These are phyloP conservation scores for Monarcha castaneiventris DNA, from an alignment of 2,113 vertebrate genomes.

Conservation along the genomic window DNA sequence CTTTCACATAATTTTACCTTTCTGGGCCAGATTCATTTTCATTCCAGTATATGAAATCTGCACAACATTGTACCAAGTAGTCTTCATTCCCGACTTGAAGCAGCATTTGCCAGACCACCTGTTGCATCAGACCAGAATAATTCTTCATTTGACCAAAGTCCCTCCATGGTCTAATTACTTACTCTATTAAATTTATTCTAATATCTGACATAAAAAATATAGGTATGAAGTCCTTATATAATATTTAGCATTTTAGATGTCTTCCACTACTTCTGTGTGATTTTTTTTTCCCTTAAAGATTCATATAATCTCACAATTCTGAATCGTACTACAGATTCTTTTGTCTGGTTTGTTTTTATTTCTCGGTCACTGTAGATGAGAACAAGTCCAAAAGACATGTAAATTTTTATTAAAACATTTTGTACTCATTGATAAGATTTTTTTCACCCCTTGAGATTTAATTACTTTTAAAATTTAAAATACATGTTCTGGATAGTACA, in stretches of 20 bases:
- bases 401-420: not conserved
- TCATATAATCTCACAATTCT: not conserved
- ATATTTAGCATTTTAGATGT: not conserved
- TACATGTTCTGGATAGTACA: not conserved
- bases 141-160: not conserved
- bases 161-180: not conserved
- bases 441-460: not conserved
- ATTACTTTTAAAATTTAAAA: not conserved
- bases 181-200: not conserved
- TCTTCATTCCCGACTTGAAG: not conserved
- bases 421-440: not conserved
- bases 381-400: not conserved
- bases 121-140: not conserved
- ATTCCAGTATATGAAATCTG: not conserved
- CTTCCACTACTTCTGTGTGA: not conserved
- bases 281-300: not conserved
- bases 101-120: not conserved
- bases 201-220: not conserved
- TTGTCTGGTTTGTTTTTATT: not conserved
- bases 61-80: not conserved
- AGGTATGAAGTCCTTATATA: not conserved
- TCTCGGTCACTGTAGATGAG: not conserved
- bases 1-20: not conserved
- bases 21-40: not conserved
- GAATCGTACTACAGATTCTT: not conserved